Base-by-base conservation (phyloP, 2,113 vertebrate species). In the Nothobranchius kuhntae region DNA sequence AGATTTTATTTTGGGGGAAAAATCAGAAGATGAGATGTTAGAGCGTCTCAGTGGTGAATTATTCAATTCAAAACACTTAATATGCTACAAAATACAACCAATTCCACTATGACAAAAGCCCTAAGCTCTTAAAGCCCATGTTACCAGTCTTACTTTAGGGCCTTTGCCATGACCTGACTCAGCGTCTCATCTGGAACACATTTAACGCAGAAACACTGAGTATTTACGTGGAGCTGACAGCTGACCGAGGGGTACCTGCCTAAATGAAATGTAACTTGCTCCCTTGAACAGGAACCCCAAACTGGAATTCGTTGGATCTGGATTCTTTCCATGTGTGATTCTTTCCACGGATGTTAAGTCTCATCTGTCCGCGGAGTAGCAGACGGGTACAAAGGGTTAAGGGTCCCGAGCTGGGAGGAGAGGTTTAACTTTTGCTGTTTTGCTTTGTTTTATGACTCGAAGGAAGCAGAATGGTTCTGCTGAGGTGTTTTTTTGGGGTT, bases 181-280 rank as follows among this genome's bases (percentile, higher is more conserved):
- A 47, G 47, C 26, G 30, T 69, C 75, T 86, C 88, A 90, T 90
- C 87, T 92, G 91, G 89, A 91, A 88, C 53, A 64, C 74, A 89
- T 91, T 89, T 69, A 68, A 62, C 65, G 36, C 58, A 73, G 53
- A 84, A 73, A 66, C 65, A 53, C 56, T 17, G 24, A 42, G 47
- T 76, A 76, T 71, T 53, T 80, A 77, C 79, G 56, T 26, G 9
- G 55, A 64, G 68, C 63, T 68, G 78, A 71, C 61, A 66, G 76
- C 51, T 67, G 71, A 86, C 64, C 36, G 75, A 70, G 73, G 69
- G 77, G 78, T 88, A 86, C 83, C 80, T 86, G 71, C 64, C 68
- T 75, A 40, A 50, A 35, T 75, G 72, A 91, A 83, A 79, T 81
- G 76, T 71, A 68, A 71, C 72, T 53, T 76, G 48, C 68, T 65